A percentile compares a stretch with the other conserved stretches of the same genome.
Evolutionary conservation across 1,140 invertebrate species (phyloP).

Genomic region (Mizuhopecten yessoensis): DNA sequence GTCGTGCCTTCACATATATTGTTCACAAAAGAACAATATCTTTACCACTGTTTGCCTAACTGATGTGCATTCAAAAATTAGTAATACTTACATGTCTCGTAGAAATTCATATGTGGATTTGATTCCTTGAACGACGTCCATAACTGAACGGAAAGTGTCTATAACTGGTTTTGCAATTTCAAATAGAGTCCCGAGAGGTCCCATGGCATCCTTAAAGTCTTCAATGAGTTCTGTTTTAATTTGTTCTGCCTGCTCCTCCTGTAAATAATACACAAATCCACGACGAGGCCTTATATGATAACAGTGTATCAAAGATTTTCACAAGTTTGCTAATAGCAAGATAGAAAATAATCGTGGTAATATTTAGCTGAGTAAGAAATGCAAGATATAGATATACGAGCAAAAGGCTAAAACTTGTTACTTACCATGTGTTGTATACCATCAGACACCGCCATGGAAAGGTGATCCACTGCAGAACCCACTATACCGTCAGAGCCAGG

Average conservation of each 20-base stretch:
- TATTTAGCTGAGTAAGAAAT: too few relatives aligned
- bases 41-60: too few relatives aligned
- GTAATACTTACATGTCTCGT: constrained; percentile 51
- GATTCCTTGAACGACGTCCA: constrained; percentile 54
- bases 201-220: not conserved
- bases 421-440: constrained; percentile 53
- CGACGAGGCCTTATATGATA: too few relatives aligned
- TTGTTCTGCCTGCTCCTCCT: not conserved
- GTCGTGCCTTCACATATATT: too few relatives aligned
- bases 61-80: too few relatives aligned
- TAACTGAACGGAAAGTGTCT: constrained; percentile 46
- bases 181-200: not conserved
- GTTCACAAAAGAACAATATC: too few relatives aligned
- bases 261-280: not conserved
- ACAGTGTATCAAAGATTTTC: too few relatives aligned
- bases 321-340: too few relatives aligned
- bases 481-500: constrained; percentile 42
- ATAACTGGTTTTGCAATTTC: constrained; percentile 55
- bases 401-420: not conserved
- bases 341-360: too few relatives aligned
- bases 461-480: not conserved
- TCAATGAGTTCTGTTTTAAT: not conserved
- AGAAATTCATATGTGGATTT: constrained; percentile 56
- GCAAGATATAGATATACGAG: too few relatives aligned
- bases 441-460: constrained; percentile 44